phyloP scores from a whole-genome alignment of 2,888 invertebrate genomes.

The Trypoxylon attenuatum region DNA sequence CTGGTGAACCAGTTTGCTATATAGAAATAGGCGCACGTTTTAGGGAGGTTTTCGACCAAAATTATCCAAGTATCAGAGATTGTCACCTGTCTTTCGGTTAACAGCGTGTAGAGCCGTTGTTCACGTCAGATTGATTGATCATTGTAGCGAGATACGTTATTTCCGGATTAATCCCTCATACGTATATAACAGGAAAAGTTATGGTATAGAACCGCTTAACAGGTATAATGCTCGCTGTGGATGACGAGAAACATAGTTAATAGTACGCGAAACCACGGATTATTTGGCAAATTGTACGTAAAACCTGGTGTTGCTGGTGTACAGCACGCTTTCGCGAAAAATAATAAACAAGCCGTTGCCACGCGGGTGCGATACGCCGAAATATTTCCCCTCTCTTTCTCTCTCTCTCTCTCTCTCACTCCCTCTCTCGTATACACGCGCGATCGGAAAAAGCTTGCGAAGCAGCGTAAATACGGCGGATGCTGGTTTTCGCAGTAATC shows the following conservation, averaged over 20 bases:
- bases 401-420: too few relatives aligned
- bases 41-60: too few relatives aligned
- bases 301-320: conserved; percentile 49
- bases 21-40: too few relatives aligned
- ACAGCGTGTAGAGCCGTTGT: too few relatives aligned
- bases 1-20: conserved; percentile 55
- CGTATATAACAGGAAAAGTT: too few relatives aligned
- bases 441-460: not conserved
- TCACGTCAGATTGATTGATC: too few relatives aligned
- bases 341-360: conserved; percentile 44
- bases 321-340: conserved; percentile 46
- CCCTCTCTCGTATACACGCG: not conserved
- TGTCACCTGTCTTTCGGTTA: conserved; percentile 45
- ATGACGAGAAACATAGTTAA: too few relatives aligned
- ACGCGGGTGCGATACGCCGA: not conserved
- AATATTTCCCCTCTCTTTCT: too few relatives aligned
- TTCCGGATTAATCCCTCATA: too few relatives aligned
- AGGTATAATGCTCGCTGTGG: too few relatives aligned
- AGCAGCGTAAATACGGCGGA: not conserved
- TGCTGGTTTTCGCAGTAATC: not conserved
- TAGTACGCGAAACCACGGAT: conserved; percentile 49
- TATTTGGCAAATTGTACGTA: conserved; percentile 52
- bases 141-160: too few relatives aligned
- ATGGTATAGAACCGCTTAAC: too few relatives aligned
- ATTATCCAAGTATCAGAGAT: conserved; percentile 45